A percentile compares a stretch with the other conserved stretches of the same genome.
Conservation (phyloP, 2,888 invertebrate genomes). For the Tholera decimalis region DNA sequence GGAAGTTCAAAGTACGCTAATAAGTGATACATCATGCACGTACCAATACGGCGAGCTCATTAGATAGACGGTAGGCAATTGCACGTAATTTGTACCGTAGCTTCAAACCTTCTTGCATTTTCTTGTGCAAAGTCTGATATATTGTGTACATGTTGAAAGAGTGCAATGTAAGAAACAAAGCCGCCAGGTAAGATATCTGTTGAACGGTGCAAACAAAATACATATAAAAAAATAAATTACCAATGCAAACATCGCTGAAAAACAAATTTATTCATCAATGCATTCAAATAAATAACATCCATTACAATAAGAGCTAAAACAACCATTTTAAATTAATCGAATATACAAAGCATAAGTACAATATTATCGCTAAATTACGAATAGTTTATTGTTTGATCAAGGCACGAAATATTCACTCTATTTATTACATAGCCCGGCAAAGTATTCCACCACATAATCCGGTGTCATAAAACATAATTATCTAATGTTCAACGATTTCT, state of each 20-base stretch:
- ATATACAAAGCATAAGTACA: constrained; percentile 76
- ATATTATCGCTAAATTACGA: constrained; percentile 60
- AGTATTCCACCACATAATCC: constrained; percentile 35
- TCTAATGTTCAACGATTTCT: constrained; percentile 10
- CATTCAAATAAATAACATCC: constrained; percentile 72
- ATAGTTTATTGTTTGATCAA: constrained; percentile 54
- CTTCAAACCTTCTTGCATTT: constrained; percentile 92
- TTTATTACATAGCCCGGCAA: constrained; percentile 15
- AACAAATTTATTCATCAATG: constrained; percentile 81
- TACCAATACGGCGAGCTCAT: constrained; percentile 87
- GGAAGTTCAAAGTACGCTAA: constrained; percentile 50
- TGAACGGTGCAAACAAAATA: constrained; percentile 76
- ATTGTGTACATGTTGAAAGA: constrained; percentile 97
- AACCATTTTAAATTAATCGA: constrained; percentile 70
- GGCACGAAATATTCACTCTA: constrained; percentile 47
- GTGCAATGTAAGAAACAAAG: constrained; percentile 96
- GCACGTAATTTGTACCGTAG: constrained; percentile 92
- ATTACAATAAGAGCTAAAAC: constrained; percentile 67
- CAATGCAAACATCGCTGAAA: constrained; percentile 78
- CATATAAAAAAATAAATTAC: constrained; percentile 74
- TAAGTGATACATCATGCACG: constrained; percentile 70
- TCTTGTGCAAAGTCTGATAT: constrained; percentile 96
- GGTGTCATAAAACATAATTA: constrained; percentile 27
- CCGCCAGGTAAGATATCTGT: constrained; percentile 95
- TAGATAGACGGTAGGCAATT: constrained; percentile 87